Conservation (phyloP, 2,888 invertebrate species). For the Drosophila acutilabella region DNA sequence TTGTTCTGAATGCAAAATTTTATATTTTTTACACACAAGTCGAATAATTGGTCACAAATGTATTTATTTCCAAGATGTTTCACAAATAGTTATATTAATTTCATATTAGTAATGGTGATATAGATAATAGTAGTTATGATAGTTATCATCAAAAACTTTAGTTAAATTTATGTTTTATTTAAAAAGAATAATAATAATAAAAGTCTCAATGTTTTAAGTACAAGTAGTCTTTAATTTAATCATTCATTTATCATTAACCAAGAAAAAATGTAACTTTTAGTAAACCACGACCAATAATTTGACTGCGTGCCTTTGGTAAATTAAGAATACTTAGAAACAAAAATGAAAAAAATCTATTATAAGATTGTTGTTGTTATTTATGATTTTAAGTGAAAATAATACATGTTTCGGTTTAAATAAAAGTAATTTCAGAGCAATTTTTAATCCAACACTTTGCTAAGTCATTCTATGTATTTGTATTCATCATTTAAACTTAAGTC, state of each 20-base stretch:
- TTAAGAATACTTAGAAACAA: slow-evolving; percentile 28
- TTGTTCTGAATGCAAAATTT: slow-evolving; percentile 84
- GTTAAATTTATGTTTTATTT: not conserved
- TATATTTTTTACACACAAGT: slow-evolving; percentile 27
- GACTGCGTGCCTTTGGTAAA: slow-evolving; percentile 30
- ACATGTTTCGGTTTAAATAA: slow-evolving; percentile 46
- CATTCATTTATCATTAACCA: not conserved
- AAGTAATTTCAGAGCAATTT: slow-evolving; percentile 72
- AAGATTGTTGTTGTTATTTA: slow-evolving; percentile 49
- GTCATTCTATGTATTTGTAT: slow-evolving; percentile 34
- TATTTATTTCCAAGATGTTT: no score
- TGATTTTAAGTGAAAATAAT: slow-evolving; percentile 59
- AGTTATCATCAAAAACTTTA: not conserved
- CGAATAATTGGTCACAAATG: slow-evolving; percentile 30
- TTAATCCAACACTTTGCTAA: slow-evolving; percentile 28
- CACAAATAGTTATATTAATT: no score
- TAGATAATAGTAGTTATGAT: not conserved
- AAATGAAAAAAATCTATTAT: slow-evolving; percentile 23
- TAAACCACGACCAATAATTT: slow-evolving; percentile 14
- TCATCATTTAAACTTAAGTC: slow-evolving; percentile 38
- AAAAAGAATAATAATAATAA: not conserved
- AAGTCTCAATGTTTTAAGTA: not conserved
- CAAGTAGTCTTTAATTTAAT: no score
- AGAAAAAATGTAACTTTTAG: slow-evolving; percentile 3
- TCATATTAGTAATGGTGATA: no score